Evolutionary conservation across 2,888 invertebrate species (phyloP).

Genomic region (Osedax frankpressi): DNA sequence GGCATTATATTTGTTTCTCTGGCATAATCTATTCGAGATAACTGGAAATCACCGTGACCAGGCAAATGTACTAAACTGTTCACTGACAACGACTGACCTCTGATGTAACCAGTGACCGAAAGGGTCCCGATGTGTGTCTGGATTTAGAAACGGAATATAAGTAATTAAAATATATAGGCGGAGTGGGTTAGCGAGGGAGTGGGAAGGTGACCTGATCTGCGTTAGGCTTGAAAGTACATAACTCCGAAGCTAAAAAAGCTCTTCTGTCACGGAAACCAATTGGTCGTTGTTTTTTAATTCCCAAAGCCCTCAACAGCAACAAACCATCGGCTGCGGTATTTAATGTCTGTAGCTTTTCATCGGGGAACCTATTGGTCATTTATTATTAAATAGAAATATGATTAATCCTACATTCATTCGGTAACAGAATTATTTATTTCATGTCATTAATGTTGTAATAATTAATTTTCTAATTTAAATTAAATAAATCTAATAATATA

Average conservation of each 20-base stretch:
- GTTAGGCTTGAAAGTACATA: slow-evolving; percentile 30
- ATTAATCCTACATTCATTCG: too few species aligned
- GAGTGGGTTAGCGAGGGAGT: background rate
- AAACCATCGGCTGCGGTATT: slow-evolving; percentile 57
- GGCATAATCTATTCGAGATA: slow-evolving; percentile 56
- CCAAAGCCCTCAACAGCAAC: slow-evolving; percentile 62
- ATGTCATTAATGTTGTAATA: too few species aligned
- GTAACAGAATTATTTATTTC: too few species aligned
- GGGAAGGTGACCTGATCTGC: background rate
- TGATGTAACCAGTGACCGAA: slow-evolving; percentile 70
- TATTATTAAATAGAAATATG: too few species aligned
- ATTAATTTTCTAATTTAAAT: too few species aligned
- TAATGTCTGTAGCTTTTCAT: slow-evolving; percentile 66
- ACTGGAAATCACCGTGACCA: slow-evolving; percentile 83
- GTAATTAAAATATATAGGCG: background rate
- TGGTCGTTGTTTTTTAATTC: slow-evolving; percentile 65
- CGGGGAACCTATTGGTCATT: slow-evolving; percentile 53
- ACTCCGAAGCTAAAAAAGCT: slow-evolving; percentile 71
- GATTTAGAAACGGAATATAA: background rate
- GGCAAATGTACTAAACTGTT: slow-evolving; percentile 79
- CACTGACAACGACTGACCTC: slow-evolving; percentile 69
- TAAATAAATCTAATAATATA: too few species aligned
- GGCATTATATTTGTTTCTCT: background rate
- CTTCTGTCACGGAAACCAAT: slow-evolving; percentile 65
- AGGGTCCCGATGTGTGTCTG: slow-evolving; percentile 35